Evolutionary conservation across 2,888 invertebrate genomes (phyloP), one percentile per base, ranked within the genome.

Genomic region (Disparrhopalites patrizii): DNA sequence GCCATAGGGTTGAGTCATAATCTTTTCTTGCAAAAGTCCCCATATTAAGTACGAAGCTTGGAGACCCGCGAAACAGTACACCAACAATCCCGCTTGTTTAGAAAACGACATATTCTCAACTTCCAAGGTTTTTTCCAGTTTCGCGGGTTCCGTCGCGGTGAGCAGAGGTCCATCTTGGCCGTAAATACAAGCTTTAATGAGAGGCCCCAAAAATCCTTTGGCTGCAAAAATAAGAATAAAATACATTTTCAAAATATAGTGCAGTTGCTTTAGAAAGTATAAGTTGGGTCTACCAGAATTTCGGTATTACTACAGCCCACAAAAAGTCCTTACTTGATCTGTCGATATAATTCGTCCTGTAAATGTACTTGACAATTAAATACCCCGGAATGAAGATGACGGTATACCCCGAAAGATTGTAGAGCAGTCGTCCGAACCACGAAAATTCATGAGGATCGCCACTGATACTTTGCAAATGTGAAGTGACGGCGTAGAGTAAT

Each of bases 1-100:
- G 33, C 81, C 81, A 78, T 93, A 93, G 76, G 83, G 83, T 84
- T 88, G 82, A 7, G 98, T 98, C 93, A 99, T 98, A 66, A 99
- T 93, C 82, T 96, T 93, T 81, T 99, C 99, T 80, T 99, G 98
- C 68, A 99, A 82, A 68, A 97, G 84, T 5, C 98, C 98, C 97
- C 97, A 98, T 66, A 93, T 90, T 28, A 97, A 83, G 78, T 96
- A 97, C 40, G 94, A 89, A 4, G 86, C 83, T 85, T 95, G 93
- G 10, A 98, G 83, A 0, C 97, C 96, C 10, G 85, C 80, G 79
- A 93, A 92, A 79, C 95, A 97, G 79, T 90, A 87, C 1, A 84
- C 57, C 2, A 93, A 80, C 51, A 87, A 78, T 28, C 85, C 73
- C 0, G 84, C 82, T 76, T 87, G 85, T 77, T 68, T 71, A 4